Evolutionary conservation across 2,113 vertebrate genomes (phyloP).

Genomic region (Sigmodon hispidus): DNA sequence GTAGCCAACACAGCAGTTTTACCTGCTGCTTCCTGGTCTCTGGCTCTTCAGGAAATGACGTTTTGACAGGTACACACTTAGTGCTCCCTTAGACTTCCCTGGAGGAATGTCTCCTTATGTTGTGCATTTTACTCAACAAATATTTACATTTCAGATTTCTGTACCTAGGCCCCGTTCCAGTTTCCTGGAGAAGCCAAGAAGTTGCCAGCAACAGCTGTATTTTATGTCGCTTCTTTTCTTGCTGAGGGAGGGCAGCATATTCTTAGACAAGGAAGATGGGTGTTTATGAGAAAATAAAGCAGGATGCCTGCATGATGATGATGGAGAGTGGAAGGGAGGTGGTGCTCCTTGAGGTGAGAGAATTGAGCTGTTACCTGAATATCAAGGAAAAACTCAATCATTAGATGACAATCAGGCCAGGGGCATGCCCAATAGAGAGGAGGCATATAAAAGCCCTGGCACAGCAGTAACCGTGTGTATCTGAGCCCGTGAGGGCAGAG

Average conservation of each 20-base stretch:
- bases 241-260: not conserved
- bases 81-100: fast-evolving
- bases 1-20: fast-evolving
- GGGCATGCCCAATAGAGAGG: not conserved
- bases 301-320: fast-evolving
- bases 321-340: not conserved
- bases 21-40: not conserved
- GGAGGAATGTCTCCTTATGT: not conserved
- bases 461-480: not conserved
- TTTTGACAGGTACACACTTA: not conserved
- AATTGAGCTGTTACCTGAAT: not conserved
- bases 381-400: not conserved
- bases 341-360: not conserved
- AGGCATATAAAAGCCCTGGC: not conserved
- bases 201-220: not conserved
- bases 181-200: fast-evolving
- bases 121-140: not conserved
- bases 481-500: no score
- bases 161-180: not conserved
- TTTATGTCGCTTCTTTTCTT: not conserved
- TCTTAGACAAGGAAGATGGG: not conserved
- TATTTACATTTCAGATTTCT: not conserved
- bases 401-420: fast-evolving
- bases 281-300: not conserved
- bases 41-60: not conserved